Evolutionary conservation across 2,888 invertebrate species (phyloP).

Genomic region (Machimus rusticus): DNA sequence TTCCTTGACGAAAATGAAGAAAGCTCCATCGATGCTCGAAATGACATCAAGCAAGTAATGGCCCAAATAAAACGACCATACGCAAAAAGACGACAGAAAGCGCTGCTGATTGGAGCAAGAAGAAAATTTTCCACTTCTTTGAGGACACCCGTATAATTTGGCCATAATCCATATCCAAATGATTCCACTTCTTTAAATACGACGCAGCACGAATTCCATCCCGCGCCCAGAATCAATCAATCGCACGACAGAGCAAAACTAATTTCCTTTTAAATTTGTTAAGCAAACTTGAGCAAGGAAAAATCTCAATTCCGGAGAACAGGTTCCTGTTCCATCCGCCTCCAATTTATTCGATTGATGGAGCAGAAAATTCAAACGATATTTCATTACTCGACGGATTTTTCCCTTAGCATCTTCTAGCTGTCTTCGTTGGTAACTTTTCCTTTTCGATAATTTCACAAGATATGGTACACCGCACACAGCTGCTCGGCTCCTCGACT

Average conservation of each 20-base stretch:
- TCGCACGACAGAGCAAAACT: constrained; percentile 19
- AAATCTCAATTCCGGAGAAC: neutral
- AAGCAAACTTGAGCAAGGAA: constrained; percentile 18
- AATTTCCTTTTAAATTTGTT: constrained; percentile 37
- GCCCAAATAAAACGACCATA: neutral
- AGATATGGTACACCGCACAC: neutral
- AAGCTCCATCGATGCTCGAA: neutral
- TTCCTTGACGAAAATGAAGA: neutral
- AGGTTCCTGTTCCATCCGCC: neutral
- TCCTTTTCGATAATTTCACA: constrained; percentile 10
- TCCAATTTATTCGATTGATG: constrained; percentile 36
- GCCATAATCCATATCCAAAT: neutral
- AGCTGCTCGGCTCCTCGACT: neutral
- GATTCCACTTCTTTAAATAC: neutral
- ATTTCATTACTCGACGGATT: constrained; percentile 34
- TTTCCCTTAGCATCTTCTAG: neutral
- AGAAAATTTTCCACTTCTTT: neutral
- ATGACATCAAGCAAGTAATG: neutral
- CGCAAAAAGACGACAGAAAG: neutral
- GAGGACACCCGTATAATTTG: neutral
- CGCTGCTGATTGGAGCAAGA: neutral
- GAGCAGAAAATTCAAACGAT: constrained; percentile 33
- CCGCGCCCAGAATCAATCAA: constrained; percentile 18
- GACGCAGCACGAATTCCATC: neutral
- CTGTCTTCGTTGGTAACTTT: neutral